Conservation (phyloP, 2,888 invertebrate genomes). For the Eilema depressum region DNA sequence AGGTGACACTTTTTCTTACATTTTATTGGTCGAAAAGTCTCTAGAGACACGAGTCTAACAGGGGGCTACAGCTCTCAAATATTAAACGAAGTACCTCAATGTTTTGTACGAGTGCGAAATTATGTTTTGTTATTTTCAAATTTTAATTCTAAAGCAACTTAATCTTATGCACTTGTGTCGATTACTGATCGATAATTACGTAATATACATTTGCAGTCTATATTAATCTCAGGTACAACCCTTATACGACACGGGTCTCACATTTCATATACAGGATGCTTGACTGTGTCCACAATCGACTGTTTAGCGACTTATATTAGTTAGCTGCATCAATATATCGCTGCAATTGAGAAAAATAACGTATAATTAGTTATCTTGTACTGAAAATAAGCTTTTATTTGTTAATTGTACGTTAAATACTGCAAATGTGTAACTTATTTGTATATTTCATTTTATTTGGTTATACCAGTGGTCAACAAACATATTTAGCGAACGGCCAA, state of each 20-base stretch:
- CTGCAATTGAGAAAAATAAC: neutral
- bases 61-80: neutral
- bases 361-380: neutral
- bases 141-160: slow-evolving; percentile 4
- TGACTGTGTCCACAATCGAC: neutral
- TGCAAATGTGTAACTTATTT: neutral
- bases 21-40: neutral
- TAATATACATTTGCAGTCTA: slow-evolving; percentile 46
- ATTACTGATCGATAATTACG: slow-evolving; percentile 20
- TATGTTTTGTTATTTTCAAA: neutral
- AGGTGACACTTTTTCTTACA: neutral
- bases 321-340: neutral
- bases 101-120: neutral
- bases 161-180: neutral
- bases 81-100: neutral
- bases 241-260: slow-evolving; percentile 27
- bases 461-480: slow-evolving; percentile 6
- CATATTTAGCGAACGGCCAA: neutral
- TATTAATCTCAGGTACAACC: slow-evolving; percentile 50
- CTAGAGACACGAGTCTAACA: neutral
- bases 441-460: neutral
- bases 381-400: slow-evolving; percentile 7
- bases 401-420: slow-evolving; percentile 2
- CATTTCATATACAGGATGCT: neutral
- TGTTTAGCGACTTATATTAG: neutral